Base-by-base conservation (phyloP, 1,140 invertebrate genomes). In the Zaprionus davidi region DNA sequence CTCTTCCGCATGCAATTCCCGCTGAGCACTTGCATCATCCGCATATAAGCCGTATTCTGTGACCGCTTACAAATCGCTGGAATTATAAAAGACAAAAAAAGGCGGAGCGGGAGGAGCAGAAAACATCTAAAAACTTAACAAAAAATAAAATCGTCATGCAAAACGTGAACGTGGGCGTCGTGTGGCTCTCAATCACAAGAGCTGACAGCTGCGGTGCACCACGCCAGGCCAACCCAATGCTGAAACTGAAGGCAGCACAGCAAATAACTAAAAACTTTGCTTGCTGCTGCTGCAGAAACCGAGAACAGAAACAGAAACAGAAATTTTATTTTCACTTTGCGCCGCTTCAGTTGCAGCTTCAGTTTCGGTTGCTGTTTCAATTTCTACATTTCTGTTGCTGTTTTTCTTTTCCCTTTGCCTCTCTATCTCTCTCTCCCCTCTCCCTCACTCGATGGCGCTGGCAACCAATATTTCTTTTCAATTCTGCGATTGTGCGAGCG, bases 381-480 rank as follows among this genome's bases (percentile, higher is more conserved):
- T 68, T 66, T 46, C 36, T 44, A 11, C 34, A 41, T 62, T 70
- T 44, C 12, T 44, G 63, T 41, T 57, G 38, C 31, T 66, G 22
- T 73, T 70, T 65, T 36, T 34, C 11, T 56, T 51, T 64, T 55
- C 36, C 51, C 15, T 12, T 13, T 46, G 15, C 5, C 38, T n/a
- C 38, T 41, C 41, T 9, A 15, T 9, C 1, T 44, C 41, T 9
- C 28, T 28, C 1, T 28, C 28, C 28, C 28, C 2, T 17, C 41
- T 65, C 55, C 51, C 28, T 56, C 46, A 12, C 20, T 24, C 20
- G 7, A 12, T 49, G 11, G 67, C 65, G 55, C 44, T 70, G 60
- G 26, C 71, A 83, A 73, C 84, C 78, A 88, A 88, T 87, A 87
- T 90, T 87, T 87, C 84, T 88, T 87, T 87, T 87, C 81, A 81